phyloP scores from a whole-genome alignment of 2,113 vertebrate genomes.

The Mastomys coucha region DNA sequence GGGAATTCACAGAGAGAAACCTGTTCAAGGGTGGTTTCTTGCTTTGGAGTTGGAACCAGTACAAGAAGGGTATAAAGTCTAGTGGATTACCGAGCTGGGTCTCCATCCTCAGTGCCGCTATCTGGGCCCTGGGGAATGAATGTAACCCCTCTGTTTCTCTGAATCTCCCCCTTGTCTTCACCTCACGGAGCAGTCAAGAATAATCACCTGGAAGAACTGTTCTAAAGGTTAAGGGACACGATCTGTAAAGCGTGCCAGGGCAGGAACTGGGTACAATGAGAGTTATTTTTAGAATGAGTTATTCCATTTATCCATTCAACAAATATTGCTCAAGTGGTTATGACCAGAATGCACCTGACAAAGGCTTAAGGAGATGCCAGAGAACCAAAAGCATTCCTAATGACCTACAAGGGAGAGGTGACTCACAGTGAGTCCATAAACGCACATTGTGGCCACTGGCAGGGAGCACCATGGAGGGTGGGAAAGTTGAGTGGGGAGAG shows the following conservation, averaged over 20 bases:
- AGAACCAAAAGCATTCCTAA: background rate
- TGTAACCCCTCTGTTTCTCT: background rate
- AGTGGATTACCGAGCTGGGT: background rate
- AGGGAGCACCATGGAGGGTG: background rate
- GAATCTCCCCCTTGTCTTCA: background rate
- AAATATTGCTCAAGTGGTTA: conserved; percentile 47
- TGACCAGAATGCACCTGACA: background rate
- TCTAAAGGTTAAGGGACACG: background rate
- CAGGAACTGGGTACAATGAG: conserved; percentile 13
- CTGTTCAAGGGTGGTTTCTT: background rate
- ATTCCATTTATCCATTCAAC: conserved; percentile 1
- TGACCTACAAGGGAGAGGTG: background rate
- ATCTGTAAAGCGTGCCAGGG: background rate
- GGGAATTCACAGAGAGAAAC: background rate
- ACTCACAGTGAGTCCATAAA: background rate
- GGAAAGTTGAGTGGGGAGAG: background rate
- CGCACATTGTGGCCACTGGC: background rate
- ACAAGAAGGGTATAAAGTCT: background rate
- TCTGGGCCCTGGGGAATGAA: background rate
- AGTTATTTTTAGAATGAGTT: conserved; percentile 37
- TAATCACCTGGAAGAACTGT: background rate
- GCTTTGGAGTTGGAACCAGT: background rate
- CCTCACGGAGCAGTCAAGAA: background rate
- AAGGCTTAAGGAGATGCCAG: background rate
- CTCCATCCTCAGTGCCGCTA: background rate